phyloP scores from a whole-genome alignment of 1,140 invertebrate species.

The Psix sp. region DNA sequence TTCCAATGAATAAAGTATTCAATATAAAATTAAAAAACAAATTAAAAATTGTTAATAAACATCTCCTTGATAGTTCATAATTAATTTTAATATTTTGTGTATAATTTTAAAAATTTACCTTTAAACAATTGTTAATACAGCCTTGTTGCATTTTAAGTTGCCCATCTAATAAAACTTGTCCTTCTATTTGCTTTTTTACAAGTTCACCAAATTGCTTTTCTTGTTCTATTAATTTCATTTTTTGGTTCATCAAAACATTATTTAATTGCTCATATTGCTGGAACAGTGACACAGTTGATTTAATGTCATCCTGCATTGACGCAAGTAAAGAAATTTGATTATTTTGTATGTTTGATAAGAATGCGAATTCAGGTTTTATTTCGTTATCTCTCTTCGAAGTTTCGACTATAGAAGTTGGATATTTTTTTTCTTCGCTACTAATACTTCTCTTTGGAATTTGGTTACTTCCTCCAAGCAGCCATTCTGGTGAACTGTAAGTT shows the following conservation, averaged over 20 bases:
- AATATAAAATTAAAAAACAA: too few species aligned
- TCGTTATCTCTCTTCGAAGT: conserved; percentile 14
- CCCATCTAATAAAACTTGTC: conserved; percentile 65
- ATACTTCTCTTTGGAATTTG: conserved; percentile 32
- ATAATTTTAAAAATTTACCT: conserved; percentile 53
- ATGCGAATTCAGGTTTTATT: conserved; percentile 47
- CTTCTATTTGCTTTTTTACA: conserved; percentile 66
- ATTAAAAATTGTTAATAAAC: too few species aligned
- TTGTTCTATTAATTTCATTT: conserved; percentile 60
- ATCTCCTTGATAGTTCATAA: too few species aligned
- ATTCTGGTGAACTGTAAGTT: conserved; percentile 68
- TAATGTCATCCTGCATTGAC: conserved; percentile 67
- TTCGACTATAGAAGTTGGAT: conserved; percentile 1
- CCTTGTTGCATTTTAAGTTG: conserved; percentile 72
- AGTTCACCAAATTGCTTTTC: conserved; percentile 69
- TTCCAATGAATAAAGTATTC: too few species aligned
- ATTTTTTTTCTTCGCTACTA: not conserved
- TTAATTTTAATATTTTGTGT: conserved; percentile 16
- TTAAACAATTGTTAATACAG: conserved; percentile 67
- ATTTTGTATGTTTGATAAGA: conserved; percentile 60
- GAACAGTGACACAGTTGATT: conserved; percentile 63
- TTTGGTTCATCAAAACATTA: conserved; percentile 62
- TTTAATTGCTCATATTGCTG: conserved; percentile 67
- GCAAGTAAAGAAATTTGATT: conserved; percentile 65
- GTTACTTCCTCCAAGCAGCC: conserved; percentile 64